Evolutionary conservation across 2,113 vertebrate genomes (phyloP).

Genomic region (Malurus melanocephalus): DNA sequence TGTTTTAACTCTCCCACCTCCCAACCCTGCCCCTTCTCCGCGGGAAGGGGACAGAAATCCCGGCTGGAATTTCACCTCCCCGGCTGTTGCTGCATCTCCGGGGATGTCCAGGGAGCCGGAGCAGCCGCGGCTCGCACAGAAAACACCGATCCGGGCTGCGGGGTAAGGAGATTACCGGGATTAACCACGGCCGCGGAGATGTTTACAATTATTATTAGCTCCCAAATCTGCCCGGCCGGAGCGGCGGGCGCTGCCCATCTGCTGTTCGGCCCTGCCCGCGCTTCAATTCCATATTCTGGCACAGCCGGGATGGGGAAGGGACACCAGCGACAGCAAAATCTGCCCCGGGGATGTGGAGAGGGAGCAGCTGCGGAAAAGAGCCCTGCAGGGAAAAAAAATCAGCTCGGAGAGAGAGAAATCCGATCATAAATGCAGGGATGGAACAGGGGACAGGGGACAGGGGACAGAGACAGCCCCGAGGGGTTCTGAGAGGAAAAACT

Average conservation of each 20-base stretch:
- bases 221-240: neutral
- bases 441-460: neutral
- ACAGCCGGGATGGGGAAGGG: neutral
- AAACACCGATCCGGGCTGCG: neutral
- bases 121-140: neutral
- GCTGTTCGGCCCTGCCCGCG: neutral
- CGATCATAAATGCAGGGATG: accelerated
- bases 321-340: neutral
- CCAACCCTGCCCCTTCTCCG: neutral
- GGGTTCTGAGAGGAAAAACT: neutral
- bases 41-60: neutral
- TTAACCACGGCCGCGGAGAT: slow-evolving; percentile 15
- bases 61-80: neutral
- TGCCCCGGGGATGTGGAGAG: neutral
- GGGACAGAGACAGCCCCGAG: neutral
- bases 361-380: neutral
- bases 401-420: neutral
- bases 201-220: slow-evolving; percentile 55
- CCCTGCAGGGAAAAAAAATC: neutral
- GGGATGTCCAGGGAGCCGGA: neutral
- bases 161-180: slow-evolving; percentile 42
- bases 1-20: neutral
- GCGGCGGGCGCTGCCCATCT: slow-evolving; percentile 8
- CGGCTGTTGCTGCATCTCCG: neutral
- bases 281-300: neutral